phyloP scores from a whole-genome alignment of 2,113 vertebrate species.

The Gambusia holbrooki region DNA sequence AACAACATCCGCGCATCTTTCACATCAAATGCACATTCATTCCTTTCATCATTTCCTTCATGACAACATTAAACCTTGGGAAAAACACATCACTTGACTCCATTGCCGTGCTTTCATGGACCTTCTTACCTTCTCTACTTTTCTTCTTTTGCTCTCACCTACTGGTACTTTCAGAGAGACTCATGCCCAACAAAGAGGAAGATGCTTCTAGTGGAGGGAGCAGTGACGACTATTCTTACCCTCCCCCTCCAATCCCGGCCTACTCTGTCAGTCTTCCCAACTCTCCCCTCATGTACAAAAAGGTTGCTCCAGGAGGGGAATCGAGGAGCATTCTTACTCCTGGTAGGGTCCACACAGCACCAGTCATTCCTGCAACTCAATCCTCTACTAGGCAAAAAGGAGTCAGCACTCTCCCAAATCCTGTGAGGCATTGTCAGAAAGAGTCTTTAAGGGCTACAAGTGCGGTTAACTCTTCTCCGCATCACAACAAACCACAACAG shows the following conservation, averaged over 20 bases:
- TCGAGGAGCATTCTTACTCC: slow-evolving; percentile 40
- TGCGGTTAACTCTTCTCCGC: not conserved
- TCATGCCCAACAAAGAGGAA: not conserved
- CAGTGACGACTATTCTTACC: slow-evolving; percentile 57
- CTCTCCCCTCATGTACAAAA: slow-evolving; percentile 50
- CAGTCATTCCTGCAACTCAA: slow-evolving; percentile 40
- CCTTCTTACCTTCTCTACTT: not conserved
- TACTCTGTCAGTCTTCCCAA: slow-evolving; percentile 59
- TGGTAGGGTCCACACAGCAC: slow-evolving; percentile 40
- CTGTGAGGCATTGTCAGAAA: not conserved
- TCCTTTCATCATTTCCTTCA: not conserved
- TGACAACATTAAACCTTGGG: not conserved
- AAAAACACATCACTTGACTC: not conserved
- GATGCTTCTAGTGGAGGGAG: not conserved
- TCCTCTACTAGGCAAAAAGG: slow-evolving; percentile 11
- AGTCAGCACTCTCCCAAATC: not conserved
- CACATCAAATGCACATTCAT: not conserved
- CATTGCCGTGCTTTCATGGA: not conserved
- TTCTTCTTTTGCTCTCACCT: slow-evolving; percentile 9
- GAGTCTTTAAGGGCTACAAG: not conserved
- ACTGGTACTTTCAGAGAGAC: slow-evolving; percentile 37
- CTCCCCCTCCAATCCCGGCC: slow-evolving; percentile 53
- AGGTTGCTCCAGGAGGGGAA: not conserved
- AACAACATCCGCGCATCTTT: not conserved
- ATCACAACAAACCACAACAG: not conserved